These are phyloP conservation scores for Neodiprion pinetum DNA, from an alignment of 1,140 invertebrate species.

Conservation along the genomic window DNA sequence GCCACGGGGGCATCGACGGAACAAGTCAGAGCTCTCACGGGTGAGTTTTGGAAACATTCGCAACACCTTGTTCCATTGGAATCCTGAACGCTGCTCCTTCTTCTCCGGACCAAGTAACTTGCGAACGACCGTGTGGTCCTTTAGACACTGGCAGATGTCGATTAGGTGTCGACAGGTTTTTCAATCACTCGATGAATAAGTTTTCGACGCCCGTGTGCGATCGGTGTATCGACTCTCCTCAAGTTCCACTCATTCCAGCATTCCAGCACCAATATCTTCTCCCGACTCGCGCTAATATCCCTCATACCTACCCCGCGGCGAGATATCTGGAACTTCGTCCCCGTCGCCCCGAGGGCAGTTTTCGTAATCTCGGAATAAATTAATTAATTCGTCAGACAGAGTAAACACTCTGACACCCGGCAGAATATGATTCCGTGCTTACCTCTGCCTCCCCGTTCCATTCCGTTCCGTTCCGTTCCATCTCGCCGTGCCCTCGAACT, in stretches of 20 bases:
- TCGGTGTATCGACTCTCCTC: too few relatives aligned
- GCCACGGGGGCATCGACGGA: constrained; percentile 77
- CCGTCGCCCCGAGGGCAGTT: constrained; percentile 32
- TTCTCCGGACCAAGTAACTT: too few relatives aligned
- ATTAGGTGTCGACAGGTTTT: too few relatives aligned
- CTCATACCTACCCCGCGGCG: too few relatives aligned
- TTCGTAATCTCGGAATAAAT: constrained; percentile 50
- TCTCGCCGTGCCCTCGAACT: constrained; percentile 15
- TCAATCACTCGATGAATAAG: too few relatives aligned
- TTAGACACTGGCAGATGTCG: too few relatives aligned
- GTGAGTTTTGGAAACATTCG: constrained; percentile 59
- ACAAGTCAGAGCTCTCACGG: constrained; percentile 79
- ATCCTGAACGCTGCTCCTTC: too few relatives aligned
- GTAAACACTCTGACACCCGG: constrained; percentile 53
- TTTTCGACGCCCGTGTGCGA: too few relatives aligned
- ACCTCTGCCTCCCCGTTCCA: constrained; percentile 56
- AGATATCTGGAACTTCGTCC: not conserved
- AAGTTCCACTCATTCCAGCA: too few relatives aligned
- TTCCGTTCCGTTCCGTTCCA: constrained; percentile 27
- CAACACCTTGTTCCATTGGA: not conserved
- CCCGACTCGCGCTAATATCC: too few relatives aligned
- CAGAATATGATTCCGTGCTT: constrained; percentile 56
- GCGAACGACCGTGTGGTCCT: too few relatives aligned
- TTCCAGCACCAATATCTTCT: too few relatives aligned
- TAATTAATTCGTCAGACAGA: constrained; percentile 53